phyloP scores from a whole-genome alignment of 2,888 invertebrate species.

The Ryuthela nishihirai region DNA sequence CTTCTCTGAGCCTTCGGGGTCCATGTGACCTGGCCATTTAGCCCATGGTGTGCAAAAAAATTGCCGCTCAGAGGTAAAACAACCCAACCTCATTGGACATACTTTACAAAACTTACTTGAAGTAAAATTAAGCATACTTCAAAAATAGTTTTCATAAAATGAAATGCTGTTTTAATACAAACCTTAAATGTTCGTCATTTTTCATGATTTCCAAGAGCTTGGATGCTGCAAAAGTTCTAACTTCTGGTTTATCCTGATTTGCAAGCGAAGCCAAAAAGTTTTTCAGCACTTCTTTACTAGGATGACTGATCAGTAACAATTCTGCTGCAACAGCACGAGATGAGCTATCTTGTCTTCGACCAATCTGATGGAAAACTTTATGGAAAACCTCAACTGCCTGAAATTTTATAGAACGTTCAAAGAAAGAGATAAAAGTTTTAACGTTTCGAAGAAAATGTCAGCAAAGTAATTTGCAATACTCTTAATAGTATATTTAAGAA shows the following conservation, averaged over 20 bases:
- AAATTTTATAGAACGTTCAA: too few relatives aligned
- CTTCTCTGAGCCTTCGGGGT: too few relatives aligned
- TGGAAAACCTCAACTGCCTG: too few relatives aligned
- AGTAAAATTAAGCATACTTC: background rate
- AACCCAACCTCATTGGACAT: too few relatives aligned
- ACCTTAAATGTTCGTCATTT: constrained; percentile 36
- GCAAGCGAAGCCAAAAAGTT: constrained; percentile 3
- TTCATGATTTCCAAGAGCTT: constrained; percentile 44
- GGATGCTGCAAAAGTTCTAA: constrained; percentile 45
- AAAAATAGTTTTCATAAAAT: background rate
- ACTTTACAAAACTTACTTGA: too few relatives aligned
- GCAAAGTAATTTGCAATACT: too few relatives aligned
- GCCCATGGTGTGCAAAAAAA: too few relatives aligned
- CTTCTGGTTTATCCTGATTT: constrained; percentile 38
- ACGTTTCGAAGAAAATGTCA: too few relatives aligned
- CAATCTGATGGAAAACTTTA: constrained; percentile 20
- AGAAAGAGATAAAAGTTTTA: too few relatives aligned
- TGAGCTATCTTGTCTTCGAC: constrained; percentile 39
- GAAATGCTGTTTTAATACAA: background rate
- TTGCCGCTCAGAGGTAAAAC: too few relatives aligned
- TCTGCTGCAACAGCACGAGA: constrained; percentile 42
- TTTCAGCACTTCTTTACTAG: constrained; percentile 1
- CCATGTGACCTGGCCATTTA: too few relatives aligned
- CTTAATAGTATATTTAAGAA: too few relatives aligned
- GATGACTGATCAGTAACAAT: constrained; percentile 20